A percentile compares a stretch with the other conserved stretches of the same genome.
Conservation (phyloP, 2,888 invertebrate genomes). For the Cenopis cana region DNA sequence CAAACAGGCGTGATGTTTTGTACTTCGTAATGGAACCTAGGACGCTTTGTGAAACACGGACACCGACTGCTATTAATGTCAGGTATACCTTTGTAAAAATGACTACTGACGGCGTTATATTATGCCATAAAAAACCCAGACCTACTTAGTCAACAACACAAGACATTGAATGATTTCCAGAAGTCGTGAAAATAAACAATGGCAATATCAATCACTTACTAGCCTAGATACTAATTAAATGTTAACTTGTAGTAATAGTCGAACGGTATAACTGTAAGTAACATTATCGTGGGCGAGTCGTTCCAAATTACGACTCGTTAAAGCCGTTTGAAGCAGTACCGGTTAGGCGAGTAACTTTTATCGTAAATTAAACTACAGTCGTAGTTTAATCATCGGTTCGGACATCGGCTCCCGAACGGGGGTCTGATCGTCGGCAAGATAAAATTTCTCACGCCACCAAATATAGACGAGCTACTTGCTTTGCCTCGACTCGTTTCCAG, state of each 20-base stretch:
- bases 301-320: slow-evolving; percentile 65
- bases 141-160: neutral
- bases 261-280: slow-evolving; percentile 57
- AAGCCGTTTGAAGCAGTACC: slow-evolving; percentile 56
- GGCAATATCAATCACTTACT: neutral
- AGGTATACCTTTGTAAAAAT: slow-evolving; percentile 9
- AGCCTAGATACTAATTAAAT: slow-evolving; percentile 19
- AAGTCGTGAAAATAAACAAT: slow-evolving; percentile 20
- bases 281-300: slow-evolving; percentile 55
- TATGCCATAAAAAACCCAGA: slow-evolving; percentile 15
- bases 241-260: slow-evolving; percentile 37
- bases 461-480: slow-evolving; percentile 43
- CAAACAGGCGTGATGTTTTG: slow-evolving; percentile 54
- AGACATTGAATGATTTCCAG: slow-evolving; percentile 14
- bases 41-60: slow-evolving; percentile 32
- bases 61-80: slow-evolving; percentile 13
- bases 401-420: slow-evolving; percentile 37
- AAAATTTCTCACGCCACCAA: slow-evolving; percentile 53
- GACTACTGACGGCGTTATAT: neutral
- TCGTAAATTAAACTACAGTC: slow-evolving; percentile 53
- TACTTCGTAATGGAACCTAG: slow-evolving; percentile 44
- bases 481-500: slow-evolving; percentile 65
- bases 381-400: slow-evolving; percentile 42
- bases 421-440: slow-evolving; percentile 19
- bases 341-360: slow-evolving; percentile 46